Conservation (phyloP, 2,888 invertebrate species). For the Cryptophagus acutangulus region DNA sequence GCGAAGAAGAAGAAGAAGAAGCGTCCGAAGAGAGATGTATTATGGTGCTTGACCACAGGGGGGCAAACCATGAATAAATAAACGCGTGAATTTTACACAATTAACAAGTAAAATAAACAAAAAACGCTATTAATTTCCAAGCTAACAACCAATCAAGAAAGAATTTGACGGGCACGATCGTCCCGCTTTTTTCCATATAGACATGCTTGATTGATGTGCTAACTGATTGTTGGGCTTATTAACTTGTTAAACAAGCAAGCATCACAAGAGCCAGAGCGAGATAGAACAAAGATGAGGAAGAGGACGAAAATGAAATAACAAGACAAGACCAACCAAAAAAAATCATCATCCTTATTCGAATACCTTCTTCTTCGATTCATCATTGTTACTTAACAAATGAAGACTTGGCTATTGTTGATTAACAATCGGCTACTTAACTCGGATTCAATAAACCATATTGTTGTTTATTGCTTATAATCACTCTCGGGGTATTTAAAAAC, state of each 20-base stretch:
- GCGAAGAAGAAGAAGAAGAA: no score
- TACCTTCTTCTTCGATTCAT: conserved; percentile 37
- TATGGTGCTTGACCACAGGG: conserved; percentile 44
- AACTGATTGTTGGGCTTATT: conserved; percentile 49
- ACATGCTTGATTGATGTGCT: conserved; percentile 43
- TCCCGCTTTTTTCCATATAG: conserved; percentile 5
- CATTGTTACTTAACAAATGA: conserved; percentile 41
- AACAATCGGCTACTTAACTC: conserved; percentile 43
- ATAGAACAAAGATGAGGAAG: conserved; percentile 6
- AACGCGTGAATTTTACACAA: conserved; percentile 52
- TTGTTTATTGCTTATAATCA: conserved; percentile 37
- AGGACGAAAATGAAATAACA: conserved; percentile 19
- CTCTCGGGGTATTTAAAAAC: conserved; percentile 26
- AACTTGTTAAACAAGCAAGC: conserved; percentile 47
- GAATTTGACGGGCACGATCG: conserved; percentile 41
- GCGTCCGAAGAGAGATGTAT: conserved; percentile 45
- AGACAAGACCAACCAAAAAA: conserved; percentile 16
- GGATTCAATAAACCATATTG: conserved; percentile 32
- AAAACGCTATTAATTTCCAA: conserved; percentile 46
- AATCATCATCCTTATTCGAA: no score
- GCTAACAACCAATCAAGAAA: conserved; percentile 47
- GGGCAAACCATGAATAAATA: conserved; percentile 50
- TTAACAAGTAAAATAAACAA: conserved; percentile 50
- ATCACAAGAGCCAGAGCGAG: conserved; percentile 19
- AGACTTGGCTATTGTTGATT: conserved; percentile 42